phyloP scores from a whole-genome alignment of 1,140 invertebrate species.

The Drosophila funebris region DNA sequence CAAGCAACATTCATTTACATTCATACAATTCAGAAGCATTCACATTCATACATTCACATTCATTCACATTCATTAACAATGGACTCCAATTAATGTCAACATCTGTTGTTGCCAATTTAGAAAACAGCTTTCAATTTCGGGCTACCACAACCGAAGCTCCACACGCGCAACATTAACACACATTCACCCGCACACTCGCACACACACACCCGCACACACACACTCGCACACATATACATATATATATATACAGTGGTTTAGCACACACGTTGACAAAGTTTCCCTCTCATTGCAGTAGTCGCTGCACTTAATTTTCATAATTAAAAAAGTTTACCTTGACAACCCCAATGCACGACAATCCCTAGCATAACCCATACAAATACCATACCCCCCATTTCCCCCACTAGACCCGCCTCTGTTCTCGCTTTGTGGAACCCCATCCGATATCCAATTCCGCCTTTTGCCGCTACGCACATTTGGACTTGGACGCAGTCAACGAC shows the following conservation, averaged over 20 bases:
- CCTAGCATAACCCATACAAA: conserved; percentile 4
- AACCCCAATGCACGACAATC: conserved; percentile 50
- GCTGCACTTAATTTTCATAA: conserved; percentile 79
- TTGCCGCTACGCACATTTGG: conserved; percentile 58
- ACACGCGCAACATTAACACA: background rate
- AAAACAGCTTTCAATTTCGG: conserved; percentile 49
- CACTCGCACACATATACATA: background rate
- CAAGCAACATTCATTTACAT: background rate
- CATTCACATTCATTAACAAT: conserved; percentile 42
- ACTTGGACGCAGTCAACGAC: conserved; percentile 33
- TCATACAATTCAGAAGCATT: background rate
- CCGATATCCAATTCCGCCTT: conserved; percentile 33
- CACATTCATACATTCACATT: conserved; percentile 27
- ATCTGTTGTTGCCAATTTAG: conserved; percentile 50
- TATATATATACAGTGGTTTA: background rate
- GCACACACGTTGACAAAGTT: conserved; percentile 47
- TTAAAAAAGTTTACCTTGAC: conserved; percentile 79
- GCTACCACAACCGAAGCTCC: conserved; percentile 2
- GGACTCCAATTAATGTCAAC: conserved; percentile 47
- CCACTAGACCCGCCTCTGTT: too few species aligned
- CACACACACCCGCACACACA: background rate
- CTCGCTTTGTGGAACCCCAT: background rate
- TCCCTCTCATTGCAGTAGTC: conserved; percentile 59
- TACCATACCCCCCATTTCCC: background rate
- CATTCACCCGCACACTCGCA: background rate